Evolutionary conservation across 2,797 vertebrate species (phyloP).

Genomic region (Pipistrellus kuhlii): DNA sequence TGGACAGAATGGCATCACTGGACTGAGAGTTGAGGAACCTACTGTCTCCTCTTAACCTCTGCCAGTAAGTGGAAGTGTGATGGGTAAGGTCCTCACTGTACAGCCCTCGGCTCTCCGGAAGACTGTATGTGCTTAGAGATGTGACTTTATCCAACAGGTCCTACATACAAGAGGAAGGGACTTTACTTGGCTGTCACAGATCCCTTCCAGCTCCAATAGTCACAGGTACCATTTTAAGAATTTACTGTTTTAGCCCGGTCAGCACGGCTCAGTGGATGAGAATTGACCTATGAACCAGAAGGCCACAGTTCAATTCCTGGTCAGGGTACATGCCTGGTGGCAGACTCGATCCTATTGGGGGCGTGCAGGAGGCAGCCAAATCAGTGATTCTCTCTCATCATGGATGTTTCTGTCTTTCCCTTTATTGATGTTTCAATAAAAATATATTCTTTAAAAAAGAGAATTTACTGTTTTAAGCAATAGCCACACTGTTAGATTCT

Average conservation of each 20-base stretch:
- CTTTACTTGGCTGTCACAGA: neutral
- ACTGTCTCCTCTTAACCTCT: neutral
- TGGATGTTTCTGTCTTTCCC: too few species aligned
- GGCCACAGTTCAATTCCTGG: too few species aligned
- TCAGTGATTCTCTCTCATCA: too few species aligned
- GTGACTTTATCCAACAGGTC: neutral
- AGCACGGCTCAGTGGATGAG: too few species aligned
- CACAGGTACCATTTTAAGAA: constrained; percentile 42
- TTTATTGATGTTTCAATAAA: too few species aligned
- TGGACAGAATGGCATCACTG: neutral
- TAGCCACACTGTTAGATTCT: neutral
- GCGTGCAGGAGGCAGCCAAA: too few species aligned
- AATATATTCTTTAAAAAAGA: too few species aligned
- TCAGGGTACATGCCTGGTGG: too few species aligned
- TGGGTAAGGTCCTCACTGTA: neutral
- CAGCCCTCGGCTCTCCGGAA: neutral
- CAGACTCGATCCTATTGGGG: too few species aligned
- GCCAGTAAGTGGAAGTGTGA: neutral
- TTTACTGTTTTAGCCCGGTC: neutral
- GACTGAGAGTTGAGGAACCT: neutral
- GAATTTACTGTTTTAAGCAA: constrained; percentile 1
- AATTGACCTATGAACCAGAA: too few species aligned
- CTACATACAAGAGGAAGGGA: neutral
- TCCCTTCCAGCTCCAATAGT: neutral
- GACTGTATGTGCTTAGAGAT: neutral